Conservation (phyloP, 2,888 invertebrate species). For the Diploptera punctata region DNA sequence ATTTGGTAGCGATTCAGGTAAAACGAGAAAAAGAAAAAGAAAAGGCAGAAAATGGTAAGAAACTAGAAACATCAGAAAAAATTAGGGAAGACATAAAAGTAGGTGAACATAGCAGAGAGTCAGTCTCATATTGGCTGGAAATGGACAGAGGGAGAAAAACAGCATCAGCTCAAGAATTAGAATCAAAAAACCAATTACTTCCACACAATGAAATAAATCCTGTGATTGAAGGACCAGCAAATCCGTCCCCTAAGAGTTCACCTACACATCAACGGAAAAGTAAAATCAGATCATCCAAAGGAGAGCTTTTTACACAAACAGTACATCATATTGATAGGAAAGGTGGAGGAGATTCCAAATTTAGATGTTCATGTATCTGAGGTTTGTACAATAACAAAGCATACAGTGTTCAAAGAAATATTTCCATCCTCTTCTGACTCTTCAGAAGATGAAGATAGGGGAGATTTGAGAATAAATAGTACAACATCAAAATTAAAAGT, state of each 20-base stretch:
- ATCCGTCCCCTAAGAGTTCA: background rate
- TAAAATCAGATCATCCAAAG: background rate
- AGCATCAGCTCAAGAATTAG: background rate
- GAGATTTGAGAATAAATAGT: constrained; percentile 4
- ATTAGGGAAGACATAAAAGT: background rate
- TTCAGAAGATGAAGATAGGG: constrained; percentile 33
- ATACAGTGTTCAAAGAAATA: constrained; percentile 25
- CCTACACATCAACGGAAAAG: background rate
- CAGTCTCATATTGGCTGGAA: background rate
- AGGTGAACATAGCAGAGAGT: background rate
- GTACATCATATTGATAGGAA: background rate
- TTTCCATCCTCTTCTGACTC: constrained; percentile 32
- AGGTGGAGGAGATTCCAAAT: background rate
- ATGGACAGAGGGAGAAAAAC: background rate
- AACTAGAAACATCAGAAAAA: constrained; percentile 14
- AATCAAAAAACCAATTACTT: background rate
- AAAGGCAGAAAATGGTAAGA: constrained; percentile 26
- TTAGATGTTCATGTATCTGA: background rate
- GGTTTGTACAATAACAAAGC: background rate
- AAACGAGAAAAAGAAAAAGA: constrained; percentile 60
- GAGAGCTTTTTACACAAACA: background rate
- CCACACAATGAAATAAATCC: background rate
- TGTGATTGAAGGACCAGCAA: background rate
- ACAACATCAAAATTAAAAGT: background rate
- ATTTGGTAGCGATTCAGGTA: constrained; percentile 74